These are phyloP conservation scores for Cosmia pyralina DNA, from an alignment of 2,888 invertebrate species.

Conservation along the genomic window DNA sequence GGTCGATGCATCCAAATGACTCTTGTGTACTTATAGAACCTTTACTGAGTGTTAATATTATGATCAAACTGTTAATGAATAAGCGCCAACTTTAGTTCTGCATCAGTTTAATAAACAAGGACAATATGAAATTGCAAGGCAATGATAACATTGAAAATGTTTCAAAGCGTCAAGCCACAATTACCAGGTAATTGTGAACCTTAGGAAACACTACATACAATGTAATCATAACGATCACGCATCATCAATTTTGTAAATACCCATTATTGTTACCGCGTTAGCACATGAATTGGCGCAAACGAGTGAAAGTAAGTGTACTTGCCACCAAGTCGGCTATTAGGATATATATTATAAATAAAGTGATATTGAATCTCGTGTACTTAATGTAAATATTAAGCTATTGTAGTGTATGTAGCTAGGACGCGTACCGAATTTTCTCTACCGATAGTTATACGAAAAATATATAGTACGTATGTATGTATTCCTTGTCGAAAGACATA, in stretches of 20 bases:
- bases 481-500: slow-evolving; percentile 80
- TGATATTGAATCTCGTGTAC: slow-evolving; percentile 84
- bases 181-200: slow-evolving; percentile 51
- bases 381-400: slow-evolving; percentile 85
- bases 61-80: slow-evolving; percentile 57
- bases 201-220: slow-evolving; percentile 50
- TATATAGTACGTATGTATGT: slow-evolving; percentile 71
- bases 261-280: slow-evolving; percentile 63
- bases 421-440: slow-evolving; percentile 86
- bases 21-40: slow-evolving; percentile 76
- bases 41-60: slow-evolving; percentile 72
- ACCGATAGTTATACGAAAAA: slow-evolving; percentile 83
- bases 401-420: slow-evolving; percentile 77
- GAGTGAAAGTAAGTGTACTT: slow-evolving; percentile 69
- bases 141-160: slow-evolving; percentile 55
- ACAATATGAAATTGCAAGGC: slow-evolving; percentile 42
- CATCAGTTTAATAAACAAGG: slow-evolving; percentile 37
- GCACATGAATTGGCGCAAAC: slow-evolving; percentile 63
- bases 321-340: slow-evolving; percentile 81
- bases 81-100: slow-evolving; percentile 58
- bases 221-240: slow-evolving; percentile 58
- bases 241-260: slow-evolving; percentile 63
- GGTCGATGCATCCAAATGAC: slow-evolving; percentile 89
- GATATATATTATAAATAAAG: slow-evolving; percentile 79
- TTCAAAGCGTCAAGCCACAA: slow-evolving; percentile 28